These are phyloP conservation scores for Masnerella sp. DNA, from an alignment of 2,888 invertebrate genomes.

Conservation along the genomic window DNA sequence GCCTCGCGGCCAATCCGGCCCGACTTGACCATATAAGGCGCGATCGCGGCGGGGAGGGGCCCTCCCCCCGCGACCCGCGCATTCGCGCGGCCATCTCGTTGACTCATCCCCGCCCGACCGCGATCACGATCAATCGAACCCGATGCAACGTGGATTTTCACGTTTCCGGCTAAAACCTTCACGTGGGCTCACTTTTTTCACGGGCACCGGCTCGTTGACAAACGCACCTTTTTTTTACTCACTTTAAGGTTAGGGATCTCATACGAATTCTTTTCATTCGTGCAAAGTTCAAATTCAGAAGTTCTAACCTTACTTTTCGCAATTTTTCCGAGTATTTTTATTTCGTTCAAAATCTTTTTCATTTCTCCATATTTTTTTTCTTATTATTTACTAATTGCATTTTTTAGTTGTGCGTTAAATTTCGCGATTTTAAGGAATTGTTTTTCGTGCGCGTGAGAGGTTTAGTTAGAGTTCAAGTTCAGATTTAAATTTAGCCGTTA, in stretches of 20 bases:
- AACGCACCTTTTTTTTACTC: slow-evolving; percentile 1
- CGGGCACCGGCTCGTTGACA: background rate
- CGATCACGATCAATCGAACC: slow-evolving; percentile 48
- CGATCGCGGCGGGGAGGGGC: slow-evolving; percentile 75
- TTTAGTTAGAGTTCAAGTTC: too few relatives aligned
- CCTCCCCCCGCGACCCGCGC: slow-evolving; percentile 65
- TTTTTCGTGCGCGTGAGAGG: too few relatives aligned
- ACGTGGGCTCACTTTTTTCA: slow-evolving; percentile 30
- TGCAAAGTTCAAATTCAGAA: too few relatives aligned
- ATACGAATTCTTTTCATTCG: slow-evolving; percentile 30
- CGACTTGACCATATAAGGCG: slow-evolving; percentile 90
- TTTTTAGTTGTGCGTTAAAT: too few relatives aligned
- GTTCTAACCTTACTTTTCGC: too few relatives aligned
- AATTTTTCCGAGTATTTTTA: too few relatives aligned
- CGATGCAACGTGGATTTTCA: slow-evolving; percentile 58
- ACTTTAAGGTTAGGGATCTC: background rate
- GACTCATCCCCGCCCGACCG: slow-evolving; percentile 56
- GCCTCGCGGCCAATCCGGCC: slow-evolving; percentile 82
- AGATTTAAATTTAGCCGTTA: too few relatives aligned
- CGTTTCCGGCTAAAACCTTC: slow-evolving; percentile 40
- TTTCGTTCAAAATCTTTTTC: slow-evolving; percentile 12
- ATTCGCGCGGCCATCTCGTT: slow-evolving; percentile 35
- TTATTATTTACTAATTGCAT: too few relatives aligned
- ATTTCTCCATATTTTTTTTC: too few relatives aligned
- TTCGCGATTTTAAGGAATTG: too few relatives aligned